These are phyloP conservation scores for Nemurella pictetii DNA, from an alignment of 2,888 invertebrate species.

Conservation along the genomic window DNA sequence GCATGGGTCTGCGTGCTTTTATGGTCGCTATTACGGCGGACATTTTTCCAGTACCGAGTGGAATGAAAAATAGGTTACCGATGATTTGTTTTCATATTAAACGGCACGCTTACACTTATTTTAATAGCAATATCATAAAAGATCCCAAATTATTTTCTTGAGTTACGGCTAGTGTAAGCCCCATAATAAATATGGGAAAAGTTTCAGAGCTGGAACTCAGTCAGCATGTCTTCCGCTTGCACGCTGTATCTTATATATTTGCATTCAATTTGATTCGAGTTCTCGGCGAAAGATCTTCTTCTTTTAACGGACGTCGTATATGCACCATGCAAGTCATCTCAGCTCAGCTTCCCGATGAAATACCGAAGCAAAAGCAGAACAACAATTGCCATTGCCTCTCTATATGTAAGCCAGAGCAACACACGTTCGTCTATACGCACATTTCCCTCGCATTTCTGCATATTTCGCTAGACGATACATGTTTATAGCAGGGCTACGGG, in stretches of 20 bases:
- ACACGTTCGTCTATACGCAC: background rate
- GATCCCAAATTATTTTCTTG: background rate
- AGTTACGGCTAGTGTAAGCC: background rate
- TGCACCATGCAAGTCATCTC: background rate
- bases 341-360: background rate
- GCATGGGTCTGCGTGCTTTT: background rate
- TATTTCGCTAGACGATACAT: background rate
- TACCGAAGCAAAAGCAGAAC: background rate
- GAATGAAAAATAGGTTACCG: background rate
- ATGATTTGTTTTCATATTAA: background rate
- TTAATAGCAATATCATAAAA: background rate
- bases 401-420: background rate
- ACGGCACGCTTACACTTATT: background rate
- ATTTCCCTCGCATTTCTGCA: background rate
- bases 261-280: background rate
- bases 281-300: background rate
- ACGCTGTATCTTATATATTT: background rate
- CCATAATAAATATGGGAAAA: background rate
- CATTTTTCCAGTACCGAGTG: background rate
- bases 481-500: background rate
- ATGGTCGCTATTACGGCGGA: background rate
- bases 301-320: background rate
- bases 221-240: background rate
- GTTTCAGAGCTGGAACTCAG: background rate
- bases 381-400: background rate